phyloP scores from a whole-genome alignment of 2,797 vertebrate species.

The Nyctalus aviator region DNA sequence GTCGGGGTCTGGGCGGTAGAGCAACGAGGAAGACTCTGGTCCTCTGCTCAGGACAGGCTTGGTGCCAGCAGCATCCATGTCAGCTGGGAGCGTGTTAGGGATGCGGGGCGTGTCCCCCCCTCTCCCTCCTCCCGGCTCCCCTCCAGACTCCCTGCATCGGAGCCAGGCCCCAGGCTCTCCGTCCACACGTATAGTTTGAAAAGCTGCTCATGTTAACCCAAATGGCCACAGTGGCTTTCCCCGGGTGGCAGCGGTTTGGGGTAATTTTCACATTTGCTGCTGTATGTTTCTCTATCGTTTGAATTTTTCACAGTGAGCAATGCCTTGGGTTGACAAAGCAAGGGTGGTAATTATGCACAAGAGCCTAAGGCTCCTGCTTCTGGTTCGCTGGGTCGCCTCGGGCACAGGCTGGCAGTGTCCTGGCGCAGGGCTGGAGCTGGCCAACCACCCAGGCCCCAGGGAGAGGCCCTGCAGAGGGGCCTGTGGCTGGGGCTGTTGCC shows the following conservation, averaged over 20 bases:
- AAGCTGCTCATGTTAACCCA: neutral
- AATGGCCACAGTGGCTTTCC: neutral
- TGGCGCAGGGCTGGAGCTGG: neutral
- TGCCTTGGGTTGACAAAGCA: neutral
- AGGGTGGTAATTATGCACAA: neutral
- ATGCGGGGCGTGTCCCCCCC: neutral
- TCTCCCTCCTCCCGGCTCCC: neutral
- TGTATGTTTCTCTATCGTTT: neutral
- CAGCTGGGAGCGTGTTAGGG: neutral
- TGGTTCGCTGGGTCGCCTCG: neutral
- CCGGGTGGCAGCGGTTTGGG: neutral
- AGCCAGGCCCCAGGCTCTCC: neutral
- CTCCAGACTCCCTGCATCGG: neutral
- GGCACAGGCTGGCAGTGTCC: neutral
- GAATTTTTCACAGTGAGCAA: neutral
- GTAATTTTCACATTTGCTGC: neutral
- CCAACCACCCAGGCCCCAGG: neutral
- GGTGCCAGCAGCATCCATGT: neutral
- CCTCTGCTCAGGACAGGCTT: neutral
- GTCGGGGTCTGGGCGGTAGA: neutral
- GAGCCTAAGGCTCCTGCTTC: neutral
- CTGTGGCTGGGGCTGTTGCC: neutral
- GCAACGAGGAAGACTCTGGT: rapidly evolving
- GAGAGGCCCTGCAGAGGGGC: neutral
- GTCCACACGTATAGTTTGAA: neutral